phyloP scores from a whole-genome alignment of 2,888 invertebrate genomes.

The Clivina fossor region DNA sequence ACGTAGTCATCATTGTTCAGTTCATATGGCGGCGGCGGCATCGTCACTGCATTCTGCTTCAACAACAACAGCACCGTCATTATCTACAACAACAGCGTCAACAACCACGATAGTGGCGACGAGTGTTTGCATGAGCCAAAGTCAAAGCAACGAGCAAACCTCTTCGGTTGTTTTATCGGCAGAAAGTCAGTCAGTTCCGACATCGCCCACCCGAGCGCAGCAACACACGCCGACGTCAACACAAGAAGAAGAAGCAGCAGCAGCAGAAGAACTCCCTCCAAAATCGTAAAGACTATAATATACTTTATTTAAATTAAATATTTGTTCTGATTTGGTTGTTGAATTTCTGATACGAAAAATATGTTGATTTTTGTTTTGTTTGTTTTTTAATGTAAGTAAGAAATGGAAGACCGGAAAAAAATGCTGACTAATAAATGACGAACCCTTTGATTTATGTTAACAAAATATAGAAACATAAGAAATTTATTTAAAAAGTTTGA shows the following conservation, averaged over 20 bases:
- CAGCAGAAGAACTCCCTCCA: constrained; percentile 5
- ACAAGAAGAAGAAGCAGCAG: constrained; percentile 1
- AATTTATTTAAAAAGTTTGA: too few relatives aligned
- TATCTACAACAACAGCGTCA: constrained; percentile 8
- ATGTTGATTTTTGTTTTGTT: too few relatives aligned
- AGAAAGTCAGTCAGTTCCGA: constrained; percentile 39
- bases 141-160: constrained; percentile 43
- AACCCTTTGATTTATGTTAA: too few relatives aligned
- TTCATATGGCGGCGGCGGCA: constrained; percentile 23
- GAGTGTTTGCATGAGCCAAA: constrained; percentile 44
- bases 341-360: too few relatives aligned
- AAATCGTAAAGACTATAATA: constrained; percentile 12
- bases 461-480: too few relatives aligned
- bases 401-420: too few relatives aligned
- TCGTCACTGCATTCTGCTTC: constrained; percentile 22
- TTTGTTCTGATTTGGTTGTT: too few relatives aligned
- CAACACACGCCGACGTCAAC: not conserved
- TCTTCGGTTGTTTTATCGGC: constrained; percentile 37
- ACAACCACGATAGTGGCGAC: constrained; percentile 21
- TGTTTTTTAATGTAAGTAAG: too few relatives aligned
- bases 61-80: too few relatives aligned
- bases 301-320: not conserved
- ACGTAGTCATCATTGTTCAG: constrained; percentile 32
- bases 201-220: too few relatives aligned
- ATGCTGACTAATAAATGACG: too few relatives aligned